These are phyloP conservation scores for Pantherophis guttatus DNA, from an alignment of 2,113 vertebrate genomes.

Conservation along the genomic window DNA sequence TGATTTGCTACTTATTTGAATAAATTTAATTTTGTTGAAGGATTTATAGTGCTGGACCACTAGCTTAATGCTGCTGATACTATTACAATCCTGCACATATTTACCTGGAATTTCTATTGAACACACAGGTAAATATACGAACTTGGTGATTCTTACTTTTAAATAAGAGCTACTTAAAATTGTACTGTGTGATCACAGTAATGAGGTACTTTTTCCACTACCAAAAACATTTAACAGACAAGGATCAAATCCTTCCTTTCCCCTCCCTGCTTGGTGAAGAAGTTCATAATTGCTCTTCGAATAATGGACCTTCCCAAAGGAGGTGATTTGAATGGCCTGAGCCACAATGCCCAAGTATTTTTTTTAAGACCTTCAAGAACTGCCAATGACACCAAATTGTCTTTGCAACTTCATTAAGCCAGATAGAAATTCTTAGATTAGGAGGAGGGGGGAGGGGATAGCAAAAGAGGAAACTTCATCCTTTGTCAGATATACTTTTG, in stretches of 20 bases:
- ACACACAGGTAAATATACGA: neutral
- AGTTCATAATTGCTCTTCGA: conserved; percentile 60
- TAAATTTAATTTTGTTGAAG: neutral
- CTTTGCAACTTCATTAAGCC: conserved; percentile 70
- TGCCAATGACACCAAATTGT: conserved; percentile 70
- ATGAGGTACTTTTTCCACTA: neutral
- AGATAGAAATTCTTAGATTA: conserved; percentile 69
- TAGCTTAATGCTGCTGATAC: neutral
- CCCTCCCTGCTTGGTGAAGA: conserved; percentile 36
- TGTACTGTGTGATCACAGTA: neutral
- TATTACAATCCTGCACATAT: neutral
- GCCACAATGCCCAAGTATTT: conserved; percentile 64
- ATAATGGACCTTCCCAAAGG: conserved; percentile 59
- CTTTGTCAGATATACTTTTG: conserved; percentile 80
- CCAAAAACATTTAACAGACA: neutral
- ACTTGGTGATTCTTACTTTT: neutral
- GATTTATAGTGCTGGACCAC: neutral
- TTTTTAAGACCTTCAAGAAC: conserved; percentile 69
- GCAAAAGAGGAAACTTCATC: conserved; percentile 65
- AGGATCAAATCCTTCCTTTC: conserved; percentile 41
- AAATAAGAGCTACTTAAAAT: neutral
- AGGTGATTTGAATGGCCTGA: conserved; percentile 42
- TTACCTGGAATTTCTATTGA: neutral
- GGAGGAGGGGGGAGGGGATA: conserved; percentile 57
- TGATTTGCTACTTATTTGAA: neutral